Base-by-base conservation (phyloP, 2,888 invertebrate genomes). In the Dryadula phaetusa region DNA sequence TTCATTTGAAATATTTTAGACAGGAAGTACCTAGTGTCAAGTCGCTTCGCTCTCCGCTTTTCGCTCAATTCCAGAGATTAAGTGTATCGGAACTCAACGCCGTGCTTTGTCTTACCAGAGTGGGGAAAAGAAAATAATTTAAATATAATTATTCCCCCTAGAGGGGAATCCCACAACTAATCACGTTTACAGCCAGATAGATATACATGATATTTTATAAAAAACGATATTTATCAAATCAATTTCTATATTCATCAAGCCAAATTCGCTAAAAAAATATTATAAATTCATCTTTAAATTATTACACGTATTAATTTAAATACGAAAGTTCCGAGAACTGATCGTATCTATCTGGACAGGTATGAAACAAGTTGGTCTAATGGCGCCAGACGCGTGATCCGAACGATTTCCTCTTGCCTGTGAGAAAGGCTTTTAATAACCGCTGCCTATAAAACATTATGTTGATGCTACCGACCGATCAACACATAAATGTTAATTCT, bases 321-420 rank as follows among this genome's bases (percentile, higher is more conserved):
- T 60, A 14, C 18, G 10, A 18, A 60, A 28, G 20, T 60, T 60
- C 60, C 46, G 44, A 60, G 60, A 60, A 60, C 10, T 14, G 56
- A 56, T 44, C 32, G 60, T 44, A 46, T 44, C 46, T 60, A 40
- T 56, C n/a, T 32, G 14, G 16, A 60, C 60, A 25, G 37, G 62
- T 63, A 56, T 40, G n/a, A 49, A 63, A 62, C 56, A 25, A 32
- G 62, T 63, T 63, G 54, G 44, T 18, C 46, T 46, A 37, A 56
- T 60, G 72, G 72, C 72, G 72, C 72, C 72, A 71, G 69, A 69
- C 69, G 54, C 52, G 37, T 62, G 64, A 52, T 52, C 49, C 53
- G 52, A 67, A 62, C 58, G 64, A 72, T 68, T 72, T 72, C 72
- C 72, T 70, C 61, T 70, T 47, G 42, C 44, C 69, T 69, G 70